Conservation (phyloP, 2,113 vertebrate genomes). For the Mesocricetus auratus region DNA sequence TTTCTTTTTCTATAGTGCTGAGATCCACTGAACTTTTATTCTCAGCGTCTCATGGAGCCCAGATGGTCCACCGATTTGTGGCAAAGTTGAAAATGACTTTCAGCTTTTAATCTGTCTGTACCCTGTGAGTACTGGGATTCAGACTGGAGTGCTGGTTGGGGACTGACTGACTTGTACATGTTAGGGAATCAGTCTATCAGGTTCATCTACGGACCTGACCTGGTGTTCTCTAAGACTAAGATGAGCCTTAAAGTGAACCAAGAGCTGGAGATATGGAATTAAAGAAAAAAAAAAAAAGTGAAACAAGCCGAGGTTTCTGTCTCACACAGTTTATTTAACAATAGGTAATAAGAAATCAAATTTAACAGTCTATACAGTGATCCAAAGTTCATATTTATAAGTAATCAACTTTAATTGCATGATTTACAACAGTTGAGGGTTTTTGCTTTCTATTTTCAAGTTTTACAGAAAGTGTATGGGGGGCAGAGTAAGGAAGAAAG, state of each 20-base stretch:
- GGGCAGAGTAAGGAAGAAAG: constrained; percentile 83
- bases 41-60: neutral
- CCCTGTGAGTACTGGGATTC: neutral
- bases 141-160: neutral
- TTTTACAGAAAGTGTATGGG: constrained; percentile 89
- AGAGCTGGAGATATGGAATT: too few species aligned
- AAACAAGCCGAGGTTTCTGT: constrained; percentile 87
- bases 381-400: constrained; percentile 93
- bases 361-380: constrained; percentile 94
- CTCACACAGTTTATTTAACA: constrained; percentile 94
- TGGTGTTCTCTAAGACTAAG: neutral
- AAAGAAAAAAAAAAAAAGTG: constrained; percentile 71
- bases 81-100: neutral
- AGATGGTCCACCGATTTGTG: neutral
- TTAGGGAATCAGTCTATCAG: neutral
- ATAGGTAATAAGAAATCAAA: constrained; percentile 94
- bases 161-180: neutral
- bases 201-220: neutral
- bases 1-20: neutral
- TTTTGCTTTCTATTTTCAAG: constrained; percentile 92
- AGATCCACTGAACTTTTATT: neutral
- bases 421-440: constrained; percentile 93
- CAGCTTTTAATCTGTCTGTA: neutral
- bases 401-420: constrained; percentile 93
- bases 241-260: constrained; percentile 71